Percentiles rank a stretch among this genome's conserved stretches.
phyloP scores from a whole-genome alignment of 2,797 vertebrate species.

The Knipowitschia caucasica region DNA sequence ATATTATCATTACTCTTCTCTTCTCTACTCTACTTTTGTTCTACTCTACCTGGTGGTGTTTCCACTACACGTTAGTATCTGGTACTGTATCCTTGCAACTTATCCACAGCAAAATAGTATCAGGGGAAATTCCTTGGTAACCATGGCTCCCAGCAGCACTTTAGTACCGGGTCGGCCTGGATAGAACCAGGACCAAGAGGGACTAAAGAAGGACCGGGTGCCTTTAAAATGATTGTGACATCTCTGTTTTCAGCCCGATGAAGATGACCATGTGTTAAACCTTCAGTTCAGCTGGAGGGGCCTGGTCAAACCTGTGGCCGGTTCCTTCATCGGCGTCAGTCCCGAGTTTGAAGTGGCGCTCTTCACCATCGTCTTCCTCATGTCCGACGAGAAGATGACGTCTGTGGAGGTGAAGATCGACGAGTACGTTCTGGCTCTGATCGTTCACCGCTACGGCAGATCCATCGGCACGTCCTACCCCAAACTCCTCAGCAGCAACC shows the following conservation, averaged over 20 bases:
- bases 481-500: slow-evolving; percentile 75
- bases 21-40: no score
- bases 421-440: slow-evolving; percentile 75
- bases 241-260: slow-evolving; percentile 69
- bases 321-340: slow-evolving; percentile 80
- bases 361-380: slow-evolving; percentile 81
- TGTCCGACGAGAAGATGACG: slow-evolving; percentile 67
- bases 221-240: not conserved
- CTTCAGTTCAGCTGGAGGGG: slow-evolving; percentile 86
- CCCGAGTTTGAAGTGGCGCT: slow-evolving; percentile 82
- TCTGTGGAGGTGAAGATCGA: slow-evolving; percentile 70
- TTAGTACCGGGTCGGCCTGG: no score
- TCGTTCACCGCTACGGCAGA: slow-evolving; percentile 70
- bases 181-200: no score
- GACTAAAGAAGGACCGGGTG: no score
- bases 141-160: no score
- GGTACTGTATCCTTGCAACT: no score
- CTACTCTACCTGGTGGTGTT: no score
- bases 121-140: no score
- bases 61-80: no score
- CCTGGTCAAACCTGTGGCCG: slow-evolving; percentile 74
- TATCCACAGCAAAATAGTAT: no score
- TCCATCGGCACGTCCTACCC: slow-evolving; percentile 83
- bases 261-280: slow-evolving; percentile 82
- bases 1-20: no score